Evolutionary conservation across 2,113 vertebrate species (phyloP).

Genomic region (Girardinichthys multiradiatus): DNA sequence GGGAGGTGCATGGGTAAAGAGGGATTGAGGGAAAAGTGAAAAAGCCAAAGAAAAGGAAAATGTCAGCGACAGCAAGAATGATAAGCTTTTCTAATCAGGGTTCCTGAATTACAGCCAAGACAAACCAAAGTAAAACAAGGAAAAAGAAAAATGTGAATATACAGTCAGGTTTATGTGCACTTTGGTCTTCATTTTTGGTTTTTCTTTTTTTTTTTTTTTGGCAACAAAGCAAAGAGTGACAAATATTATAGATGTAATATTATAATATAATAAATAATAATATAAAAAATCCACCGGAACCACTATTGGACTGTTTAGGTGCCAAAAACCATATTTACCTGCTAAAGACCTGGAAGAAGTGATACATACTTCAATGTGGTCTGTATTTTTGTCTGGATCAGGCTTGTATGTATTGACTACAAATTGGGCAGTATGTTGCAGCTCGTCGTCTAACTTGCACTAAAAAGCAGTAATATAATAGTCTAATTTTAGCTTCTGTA

Average conservation of each 20-base stretch:
- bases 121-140: conserved; percentile 50
- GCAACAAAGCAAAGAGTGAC: too few species aligned
- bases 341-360: too few species aligned
- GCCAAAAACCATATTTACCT: too few species aligned
- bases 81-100: conserved; percentile 75
- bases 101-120: conserved; percentile 69
- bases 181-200: background rate
- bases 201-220: background rate
- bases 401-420: too few species aligned
- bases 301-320: background rate
- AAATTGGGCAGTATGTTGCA: too few species aligned
- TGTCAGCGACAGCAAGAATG: conserved; percentile 70
- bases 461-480: too few species aligned
- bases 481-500: too few species aligned
- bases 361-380: too few species aligned
- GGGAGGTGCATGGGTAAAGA: conserved; percentile 15
- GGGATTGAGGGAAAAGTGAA: conserved; percentile 27
- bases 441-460: too few species aligned
- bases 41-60: conserved; percentile 45
- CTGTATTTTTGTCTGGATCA: too few species aligned
- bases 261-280: too few species aligned
- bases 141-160: conserved; percentile 24
- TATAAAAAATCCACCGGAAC: background rate
- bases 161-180: conserved; percentile 45
- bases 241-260: too few species aligned